phyloP scores from a whole-genome alignment of 2,888 invertebrate genomes.

The Pachliopta kotzebuea region DNA sequence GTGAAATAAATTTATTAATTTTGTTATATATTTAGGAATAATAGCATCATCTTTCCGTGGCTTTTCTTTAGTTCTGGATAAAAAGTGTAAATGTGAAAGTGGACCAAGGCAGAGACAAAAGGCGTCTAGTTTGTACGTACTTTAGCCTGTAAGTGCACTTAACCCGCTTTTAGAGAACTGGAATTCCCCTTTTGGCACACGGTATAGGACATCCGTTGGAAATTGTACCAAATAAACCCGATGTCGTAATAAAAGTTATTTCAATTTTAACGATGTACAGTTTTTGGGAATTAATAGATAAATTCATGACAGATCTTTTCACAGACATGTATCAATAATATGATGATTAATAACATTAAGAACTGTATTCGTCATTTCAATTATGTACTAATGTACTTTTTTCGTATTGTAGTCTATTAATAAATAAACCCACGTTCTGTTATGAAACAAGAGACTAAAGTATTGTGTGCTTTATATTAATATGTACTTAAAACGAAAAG shows the following conservation, averaged over 20 bases:
- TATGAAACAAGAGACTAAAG: not conserved
- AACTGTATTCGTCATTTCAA: not conserved
- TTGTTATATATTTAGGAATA: not conserved
- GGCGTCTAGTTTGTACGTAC: slow-evolving; percentile 23
- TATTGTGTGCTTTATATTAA: not conserved
- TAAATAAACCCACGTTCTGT: not conserved
- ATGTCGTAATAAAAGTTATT: slow-evolving; percentile 8
- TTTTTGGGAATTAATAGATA: not conserved
- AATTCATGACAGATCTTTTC: not conserved
- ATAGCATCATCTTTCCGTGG: not conserved
- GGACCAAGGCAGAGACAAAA: slow-evolving; percentile 20
- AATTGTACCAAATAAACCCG: slow-evolving; percentile 17
- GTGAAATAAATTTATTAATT: too few relatives aligned
- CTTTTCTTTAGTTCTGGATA: slow-evolving; percentile 1
- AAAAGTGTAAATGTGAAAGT: slow-evolving; percentile 14
- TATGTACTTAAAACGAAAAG: not conserved
- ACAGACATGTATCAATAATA: not conserved
- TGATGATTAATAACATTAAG: not conserved
- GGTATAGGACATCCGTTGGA: slow-evolving; percentile 11
- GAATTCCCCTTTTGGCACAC: slow-evolving; percentile 27
- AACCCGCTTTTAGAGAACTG: slow-evolving; percentile 27
- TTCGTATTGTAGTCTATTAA: not conserved
- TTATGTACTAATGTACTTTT: too few relatives aligned
- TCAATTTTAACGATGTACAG: not conserved
- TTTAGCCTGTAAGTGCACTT: slow-evolving; percentile 26